These are phyloP conservation scores for Heliconius melpomene DNA, from an alignment of 1,140 invertebrate genomes.

Conservation along the genomic window DNA sequence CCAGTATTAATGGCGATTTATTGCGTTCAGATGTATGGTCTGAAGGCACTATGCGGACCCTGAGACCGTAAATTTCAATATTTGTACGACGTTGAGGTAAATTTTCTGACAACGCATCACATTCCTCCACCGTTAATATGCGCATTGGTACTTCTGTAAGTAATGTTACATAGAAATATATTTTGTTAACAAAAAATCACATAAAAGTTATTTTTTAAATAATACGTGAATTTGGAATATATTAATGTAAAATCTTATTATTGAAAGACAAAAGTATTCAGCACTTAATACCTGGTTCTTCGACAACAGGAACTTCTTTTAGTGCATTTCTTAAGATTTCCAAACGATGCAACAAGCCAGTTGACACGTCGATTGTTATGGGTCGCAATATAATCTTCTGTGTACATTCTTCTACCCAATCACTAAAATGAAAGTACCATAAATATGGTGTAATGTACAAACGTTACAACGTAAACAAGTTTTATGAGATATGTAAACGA, in stretches of 20 bases:
- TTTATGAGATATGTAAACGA: too few relatives aligned
- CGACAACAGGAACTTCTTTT: conserved; percentile 42
- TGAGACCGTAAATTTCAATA: conserved; percentile 44
- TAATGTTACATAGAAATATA: background rate
- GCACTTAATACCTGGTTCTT: conserved; percentile 31
- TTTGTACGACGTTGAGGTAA: conserved; percentile 51
- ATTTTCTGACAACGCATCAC: conserved; percentile 57
- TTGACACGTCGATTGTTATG: conserved; percentile 37
- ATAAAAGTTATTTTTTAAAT: too few relatives aligned
- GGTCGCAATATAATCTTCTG: conserved; percentile 48
- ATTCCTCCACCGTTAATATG: conserved; percentile 63
- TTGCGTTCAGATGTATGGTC: conserved; percentile 47
- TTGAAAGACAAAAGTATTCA: background rate
- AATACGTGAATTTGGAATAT: too few relatives aligned
- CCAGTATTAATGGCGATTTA: conserved; percentile 41
- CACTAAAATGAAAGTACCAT: conserved; percentile 45
- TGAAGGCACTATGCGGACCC: conserved; percentile 50
- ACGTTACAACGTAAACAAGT: background rate
- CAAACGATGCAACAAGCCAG: conserved; percentile 44
- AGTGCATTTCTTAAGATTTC: conserved; percentile 25
- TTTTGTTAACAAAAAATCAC: too few relatives aligned
- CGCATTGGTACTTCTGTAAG: conserved; percentile 50
- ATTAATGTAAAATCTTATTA: too few relatives aligned
- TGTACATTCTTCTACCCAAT: conserved; percentile 59
- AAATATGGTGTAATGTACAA: background rate